Evolutionary conservation across 2,797 vertebrate genomes (phyloP), one percentile per base, ranked within the genome.

Genomic region (Sylvia borin): DNA sequence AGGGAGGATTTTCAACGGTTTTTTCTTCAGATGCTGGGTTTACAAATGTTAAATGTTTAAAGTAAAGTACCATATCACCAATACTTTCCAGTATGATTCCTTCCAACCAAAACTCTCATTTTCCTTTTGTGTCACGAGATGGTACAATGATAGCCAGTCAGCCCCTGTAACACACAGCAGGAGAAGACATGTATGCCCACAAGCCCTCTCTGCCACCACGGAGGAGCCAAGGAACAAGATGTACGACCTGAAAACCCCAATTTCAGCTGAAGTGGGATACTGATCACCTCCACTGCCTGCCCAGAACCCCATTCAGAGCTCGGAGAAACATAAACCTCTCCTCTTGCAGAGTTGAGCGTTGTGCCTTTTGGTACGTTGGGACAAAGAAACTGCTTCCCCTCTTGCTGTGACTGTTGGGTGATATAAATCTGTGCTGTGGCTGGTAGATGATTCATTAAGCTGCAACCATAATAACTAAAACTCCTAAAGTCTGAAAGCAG

Each of bases 401-500:
- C 16, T 73, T 7, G 0, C 32, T 55, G 47, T 34, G 29, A 51
- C 27, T 65, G n/a, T 24, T 50, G 54, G 47, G 26, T 48, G 16
- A 24, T 61, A 29, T 14, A 91, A 40, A 90, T 53, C 51, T 95
- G 54, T 92, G 40, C 73, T 61, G 68, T n/a, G 36, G 62, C 40
- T 92, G 47, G 66, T 68, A 71, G 66, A 45, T 84, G 67, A 67
- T 67, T 93, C 58, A 31, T 80, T 85, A 70, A 64, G 55, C 42
- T 91, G 71, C 77, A 93, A 12, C 55, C 67, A 6, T 85, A 68
- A 96, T 92, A 96, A 55, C 53, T 61, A 61, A 54, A 94, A 86
- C 68, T 73, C 61, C 43, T 79, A 61, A 83, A 53, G 66, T 73
- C 91, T 84, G 76, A 85, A 90, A 96, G 91, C 60, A 95, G 48